phyloP scores from a whole-genome alignment of 92 coral and sea anemone genomes.

The Siderastrea radians region DNA sequence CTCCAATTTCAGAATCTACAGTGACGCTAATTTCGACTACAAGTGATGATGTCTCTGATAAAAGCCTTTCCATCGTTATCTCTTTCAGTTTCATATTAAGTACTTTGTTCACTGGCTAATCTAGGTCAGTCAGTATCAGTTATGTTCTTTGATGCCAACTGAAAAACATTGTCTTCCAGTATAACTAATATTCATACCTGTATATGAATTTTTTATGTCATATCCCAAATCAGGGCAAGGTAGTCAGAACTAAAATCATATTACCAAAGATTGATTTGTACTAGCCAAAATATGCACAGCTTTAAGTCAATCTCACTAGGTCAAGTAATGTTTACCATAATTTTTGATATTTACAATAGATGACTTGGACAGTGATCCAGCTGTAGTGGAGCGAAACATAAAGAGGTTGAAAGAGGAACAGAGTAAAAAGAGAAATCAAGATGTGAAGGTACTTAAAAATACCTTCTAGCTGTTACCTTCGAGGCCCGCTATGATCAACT shows the following conservation, averaged over 20 bases:
- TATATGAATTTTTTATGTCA: neutral
- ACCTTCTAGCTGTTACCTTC: slow-evolving; percentile 37
- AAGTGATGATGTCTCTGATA: neutral
- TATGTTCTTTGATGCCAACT: no score
- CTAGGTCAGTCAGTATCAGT: no score
- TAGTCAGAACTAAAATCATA: no score
- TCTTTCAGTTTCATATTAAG: no score
- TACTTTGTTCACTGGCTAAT: no score
- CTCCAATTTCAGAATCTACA: neutral
- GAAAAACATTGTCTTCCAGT: no score
- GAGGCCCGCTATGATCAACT: slow-evolving; percentile 27
- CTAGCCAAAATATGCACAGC: neutral
- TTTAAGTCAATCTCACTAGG: slow-evolving; percentile 7
- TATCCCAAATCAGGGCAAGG: neutral
- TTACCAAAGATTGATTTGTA: no score
- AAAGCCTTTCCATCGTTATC: neutral
- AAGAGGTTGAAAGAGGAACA: slow-evolving; percentile 28
- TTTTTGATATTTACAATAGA: slow-evolving; percentile 13
- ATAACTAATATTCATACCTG: no score
- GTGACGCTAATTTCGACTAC: slow-evolving; percentile 5
- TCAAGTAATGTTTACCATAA: neutral
- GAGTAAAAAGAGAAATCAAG: slow-evolving; percentile 23
- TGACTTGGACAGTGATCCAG: slow-evolving; percentile 24
- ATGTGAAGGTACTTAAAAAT: slow-evolving; percentile 7
- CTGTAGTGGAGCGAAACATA: slow-evolving; percentile 16